A percentile compares a stretch with the other conserved stretches of the same genome.
Conservation (phyloP, 1,140 invertebrate species). For the Octopus sinensis region DNA sequence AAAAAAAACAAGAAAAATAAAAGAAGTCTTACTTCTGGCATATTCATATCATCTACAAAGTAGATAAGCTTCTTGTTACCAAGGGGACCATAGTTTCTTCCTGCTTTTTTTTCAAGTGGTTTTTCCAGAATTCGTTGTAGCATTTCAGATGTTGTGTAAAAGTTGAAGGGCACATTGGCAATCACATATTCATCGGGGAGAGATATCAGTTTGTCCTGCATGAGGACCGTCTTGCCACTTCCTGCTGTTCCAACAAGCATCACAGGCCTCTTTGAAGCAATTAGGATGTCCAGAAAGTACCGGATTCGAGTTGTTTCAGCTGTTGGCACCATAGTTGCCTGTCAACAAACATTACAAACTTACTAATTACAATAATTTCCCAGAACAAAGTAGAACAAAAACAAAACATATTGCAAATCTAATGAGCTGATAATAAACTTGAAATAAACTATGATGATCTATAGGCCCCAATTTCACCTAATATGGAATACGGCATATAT, state of each 20-base stretch:
- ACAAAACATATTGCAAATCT: too few relatives aligned
- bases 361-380: too few relatives aligned
- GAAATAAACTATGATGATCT: too few relatives aligned
- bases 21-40: constrained; percentile 78
- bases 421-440: too few relatives aligned
- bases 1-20: neutral
- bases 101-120: constrained; percentile 95
- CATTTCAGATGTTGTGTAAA: constrained; percentile 95
- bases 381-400: too few relatives aligned
- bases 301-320: constrained; percentile 85
- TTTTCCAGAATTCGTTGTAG: constrained; percentile 91
- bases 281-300: constrained; percentile 85
- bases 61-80: constrained; percentile 92
- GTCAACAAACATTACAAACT: neutral
- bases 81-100: constrained; percentile 90
- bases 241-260: constrained; percentile 90
- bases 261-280: constrained; percentile 82
- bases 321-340: constrained; percentile 89
- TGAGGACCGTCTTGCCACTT: constrained; percentile 55
- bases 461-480: too few relatives aligned
- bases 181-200: constrained; percentile 84
- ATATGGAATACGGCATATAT: too few relatives aligned
- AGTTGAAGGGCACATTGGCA: constrained; percentile 92
- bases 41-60: constrained; percentile 97
- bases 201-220: constrained; percentile 79